These are phyloP conservation scores for Chamaetylas fuelleborni DNA, from an alignment of 2,113 vertebrate genomes.

Conservation along the genomic window DNA sequence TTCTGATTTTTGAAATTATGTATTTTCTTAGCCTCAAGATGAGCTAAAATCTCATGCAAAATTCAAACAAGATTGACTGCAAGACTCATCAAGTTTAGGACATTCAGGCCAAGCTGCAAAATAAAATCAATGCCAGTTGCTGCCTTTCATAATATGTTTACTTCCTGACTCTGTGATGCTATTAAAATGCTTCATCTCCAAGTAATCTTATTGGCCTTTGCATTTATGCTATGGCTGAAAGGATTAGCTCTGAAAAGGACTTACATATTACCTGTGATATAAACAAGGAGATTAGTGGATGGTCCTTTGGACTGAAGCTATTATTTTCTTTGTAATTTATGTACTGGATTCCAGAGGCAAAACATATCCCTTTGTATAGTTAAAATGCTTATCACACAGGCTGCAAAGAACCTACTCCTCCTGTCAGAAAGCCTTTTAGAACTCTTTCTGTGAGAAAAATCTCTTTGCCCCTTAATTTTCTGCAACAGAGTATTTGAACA, in stretches of 20 bases:
- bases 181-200: slow-evolving; percentile 17
- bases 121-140: slow-evolving; percentile 45
- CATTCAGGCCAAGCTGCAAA: neutral
- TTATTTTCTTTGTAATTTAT: slow-evolving; percentile 1
- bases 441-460: neutral
- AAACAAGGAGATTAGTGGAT: slow-evolving; percentile 11
- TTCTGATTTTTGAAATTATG: neutral
- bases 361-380: neutral
- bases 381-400: neutral
- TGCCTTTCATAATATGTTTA: slow-evolving; percentile 47
- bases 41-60: neutral
- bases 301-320: neutral
- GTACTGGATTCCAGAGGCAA: neutral
- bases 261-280: slow-evolving; percentile 12
- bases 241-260: slow-evolving; percentile 40
- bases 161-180: slow-evolving; percentile 45
- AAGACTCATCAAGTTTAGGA: slow-evolving; percentile 3
- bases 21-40: neutral
- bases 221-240: neutral
- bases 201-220: slow-evolving; percentile 20
- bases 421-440: neutral
- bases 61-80: slow-evolving; percentile 36
- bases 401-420: neutral
- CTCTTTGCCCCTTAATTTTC: neutral
- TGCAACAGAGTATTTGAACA: neutral